These are phyloP conservation scores for Sympetrum striolatum DNA, from an alignment of 2,888 invertebrate species.

Conservation along the genomic window DNA sequence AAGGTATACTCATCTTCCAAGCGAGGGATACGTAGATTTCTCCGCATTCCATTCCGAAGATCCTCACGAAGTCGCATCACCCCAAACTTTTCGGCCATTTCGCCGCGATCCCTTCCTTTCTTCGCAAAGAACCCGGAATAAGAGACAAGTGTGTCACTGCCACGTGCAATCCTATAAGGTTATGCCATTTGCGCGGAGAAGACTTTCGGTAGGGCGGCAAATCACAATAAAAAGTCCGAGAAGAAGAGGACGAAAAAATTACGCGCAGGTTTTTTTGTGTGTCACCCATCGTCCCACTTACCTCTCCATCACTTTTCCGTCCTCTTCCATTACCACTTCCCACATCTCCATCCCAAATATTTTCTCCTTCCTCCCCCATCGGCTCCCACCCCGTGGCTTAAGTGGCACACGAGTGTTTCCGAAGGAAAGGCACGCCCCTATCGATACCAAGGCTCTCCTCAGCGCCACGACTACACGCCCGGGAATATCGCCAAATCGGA, in stretches of 20 bases:
- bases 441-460: neutral
- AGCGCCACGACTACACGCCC: neutral
- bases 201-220: neutral
- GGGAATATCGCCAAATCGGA: neutral
- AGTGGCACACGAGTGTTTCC: neutral
- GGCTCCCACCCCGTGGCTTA: neutral
- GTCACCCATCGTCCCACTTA: neutral
- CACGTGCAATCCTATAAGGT: neutral
- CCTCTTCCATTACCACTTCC: neutral
- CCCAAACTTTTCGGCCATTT: neutral
- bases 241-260: neutral
- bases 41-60: neutral
- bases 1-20: too few species aligned
- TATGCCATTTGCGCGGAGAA: neutral
- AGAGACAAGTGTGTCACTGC: slow-evolving; percentile 17
- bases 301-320: neutral
- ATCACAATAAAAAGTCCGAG: neutral
- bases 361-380: neutral
- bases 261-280: neutral
- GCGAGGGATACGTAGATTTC: neutral
- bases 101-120: neutral
- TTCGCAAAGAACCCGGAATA: slow-evolving; percentile 16
- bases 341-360: neutral
- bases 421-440: neutral
- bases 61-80: neutral